These are phyloP conservation scores for Morone chrysops DNA, from an alignment of 2,113 vertebrate species.

Conservation along the genomic window DNA sequence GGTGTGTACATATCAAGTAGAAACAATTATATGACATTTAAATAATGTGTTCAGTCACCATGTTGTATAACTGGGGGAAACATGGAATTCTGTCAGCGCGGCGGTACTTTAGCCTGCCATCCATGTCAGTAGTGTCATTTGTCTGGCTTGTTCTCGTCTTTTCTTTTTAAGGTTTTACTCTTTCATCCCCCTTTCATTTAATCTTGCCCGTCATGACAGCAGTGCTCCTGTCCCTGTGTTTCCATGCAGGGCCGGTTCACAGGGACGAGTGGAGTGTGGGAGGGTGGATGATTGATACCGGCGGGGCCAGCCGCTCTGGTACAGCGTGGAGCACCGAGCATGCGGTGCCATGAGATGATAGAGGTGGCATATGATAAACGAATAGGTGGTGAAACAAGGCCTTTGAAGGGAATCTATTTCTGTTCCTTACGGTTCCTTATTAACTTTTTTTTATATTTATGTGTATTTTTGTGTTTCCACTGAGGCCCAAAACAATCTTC, in stretches of 20 bases:
- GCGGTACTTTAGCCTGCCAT: constrained; percentile 40
- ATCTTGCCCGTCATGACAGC: constrained; percentile 57
- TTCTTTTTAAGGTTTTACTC: constrained; percentile 73
- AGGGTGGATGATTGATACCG: constrained; percentile 75
- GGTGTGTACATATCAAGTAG: neutral
- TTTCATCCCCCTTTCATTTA: constrained; percentile 69
- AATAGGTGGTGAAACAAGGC: constrained; percentile 65
- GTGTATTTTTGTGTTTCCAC: constrained; percentile 22
- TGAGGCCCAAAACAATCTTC: constrained; percentile 38
- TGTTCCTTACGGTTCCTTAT: constrained; percentile 50
- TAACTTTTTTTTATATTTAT: constrained; percentile 20
- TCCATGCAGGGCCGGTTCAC: constrained; percentile 53
- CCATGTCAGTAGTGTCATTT: constrained; percentile 43
- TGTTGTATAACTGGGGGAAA: constrained; percentile 41
- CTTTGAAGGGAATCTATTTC: constrained; percentile 67
- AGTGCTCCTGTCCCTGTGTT: constrained; percentile 43
- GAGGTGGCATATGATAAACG: constrained; percentile 65
- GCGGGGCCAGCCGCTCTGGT: constrained; percentile 37
- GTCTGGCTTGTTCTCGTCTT: constrained; percentile 36
- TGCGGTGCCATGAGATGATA: constrained; percentile 55
- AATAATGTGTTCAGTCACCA: constrained; percentile 22
- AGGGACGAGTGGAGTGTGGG: constrained; percentile 59
- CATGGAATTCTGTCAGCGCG: constrained; percentile 50
- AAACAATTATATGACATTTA: constrained; percentile 29
- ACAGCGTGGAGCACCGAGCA: constrained; percentile 41